Conservation (phyloP, 2,113 vertebrate genomes). For the Podilymbus podiceps region DNA sequence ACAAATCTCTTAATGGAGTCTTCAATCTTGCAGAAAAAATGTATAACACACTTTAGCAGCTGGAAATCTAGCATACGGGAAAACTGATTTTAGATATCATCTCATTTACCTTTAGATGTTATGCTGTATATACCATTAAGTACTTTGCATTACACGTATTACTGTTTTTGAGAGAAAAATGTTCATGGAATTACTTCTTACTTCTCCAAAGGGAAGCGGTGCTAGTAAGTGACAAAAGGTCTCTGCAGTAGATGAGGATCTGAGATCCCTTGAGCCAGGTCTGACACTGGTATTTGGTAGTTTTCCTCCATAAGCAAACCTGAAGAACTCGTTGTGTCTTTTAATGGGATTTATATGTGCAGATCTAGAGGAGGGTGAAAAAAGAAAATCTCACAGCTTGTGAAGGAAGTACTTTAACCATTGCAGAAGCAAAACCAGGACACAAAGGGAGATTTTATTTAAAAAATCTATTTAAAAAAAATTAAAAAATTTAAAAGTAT, state of each 20-base stretch:
- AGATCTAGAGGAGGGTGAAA: background rate
- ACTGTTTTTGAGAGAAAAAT: background rate
- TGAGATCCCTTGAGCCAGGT: background rate
- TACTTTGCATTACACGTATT: background rate
- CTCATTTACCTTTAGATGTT: background rate
- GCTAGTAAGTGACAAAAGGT: background rate
- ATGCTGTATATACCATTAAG: background rate
- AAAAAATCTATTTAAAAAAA: too few relatives aligned
- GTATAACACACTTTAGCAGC: background rate
- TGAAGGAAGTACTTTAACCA: background rate
- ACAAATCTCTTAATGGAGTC: background rate
- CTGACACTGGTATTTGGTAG: accelerated
- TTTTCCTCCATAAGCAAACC: background rate
- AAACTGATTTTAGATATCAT: background rate
- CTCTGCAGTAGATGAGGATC: background rate
- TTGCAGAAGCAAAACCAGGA: background rate
- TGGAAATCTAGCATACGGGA: background rate
- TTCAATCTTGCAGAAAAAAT: background rate
- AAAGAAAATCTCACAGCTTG: background rate
- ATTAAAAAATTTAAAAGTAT: background rate
- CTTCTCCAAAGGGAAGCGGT: background rate
- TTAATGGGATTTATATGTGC: background rate
- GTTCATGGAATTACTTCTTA: background rate
- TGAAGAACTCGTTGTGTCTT: background rate
- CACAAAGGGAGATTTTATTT: background rate